phyloP scores from a whole-genome alignment of 2,888 invertebrate species.

The Carterocephalus palaemon region DNA sequence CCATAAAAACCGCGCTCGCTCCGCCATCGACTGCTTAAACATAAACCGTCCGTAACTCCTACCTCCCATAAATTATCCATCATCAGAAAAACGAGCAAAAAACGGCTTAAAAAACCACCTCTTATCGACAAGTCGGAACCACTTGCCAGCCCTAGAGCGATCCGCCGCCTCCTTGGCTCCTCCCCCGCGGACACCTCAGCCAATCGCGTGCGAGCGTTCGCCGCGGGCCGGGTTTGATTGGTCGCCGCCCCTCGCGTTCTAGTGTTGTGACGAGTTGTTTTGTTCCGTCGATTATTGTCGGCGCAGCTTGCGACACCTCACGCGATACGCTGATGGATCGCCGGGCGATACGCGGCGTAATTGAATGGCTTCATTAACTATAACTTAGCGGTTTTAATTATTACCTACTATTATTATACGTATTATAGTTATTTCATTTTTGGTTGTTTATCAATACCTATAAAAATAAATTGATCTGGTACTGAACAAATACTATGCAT shows the following conservation, averaged over 20 bases:
- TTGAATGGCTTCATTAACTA: constrained; percentile 17
- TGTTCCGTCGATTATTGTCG: constrained; percentile 53
- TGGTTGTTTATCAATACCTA: too few relatives aligned
- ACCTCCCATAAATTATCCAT: constrained; percentile 65
- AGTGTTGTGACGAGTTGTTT: constrained; percentile 68
- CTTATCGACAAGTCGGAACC: constrained; percentile 63
- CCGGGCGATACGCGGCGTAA: too few relatives aligned
- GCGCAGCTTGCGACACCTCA: constrained; percentile 58
- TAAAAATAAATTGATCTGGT: too few relatives aligned
- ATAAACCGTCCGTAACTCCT: constrained; percentile 42
- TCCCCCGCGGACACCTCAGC: constrained; percentile 50
- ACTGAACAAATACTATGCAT: too few relatives aligned
- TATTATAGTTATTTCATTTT: too few relatives aligned
- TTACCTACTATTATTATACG: too few relatives aligned
- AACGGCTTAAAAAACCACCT: constrained; percentile 51
- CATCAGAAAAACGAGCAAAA: constrained; percentile 45
- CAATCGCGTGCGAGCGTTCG: constrained; percentile 46
- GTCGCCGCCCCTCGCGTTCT: constrained; percentile 57
- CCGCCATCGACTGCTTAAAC: constrained; percentile 28
- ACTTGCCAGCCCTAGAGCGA: constrained; percentile 56
- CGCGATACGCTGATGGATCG: constrained; percentile 54
- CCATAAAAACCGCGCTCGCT: constrained; percentile 13
- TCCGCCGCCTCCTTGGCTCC: constrained; percentile 54
- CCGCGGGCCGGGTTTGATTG: constrained; percentile 47
- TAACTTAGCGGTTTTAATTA: too few relatives aligned